These are phyloP conservation scores for Ostrea denselamellosa DNA, from an alignment of 1,140 invertebrate genomes.

Conservation along the genomic window DNA sequence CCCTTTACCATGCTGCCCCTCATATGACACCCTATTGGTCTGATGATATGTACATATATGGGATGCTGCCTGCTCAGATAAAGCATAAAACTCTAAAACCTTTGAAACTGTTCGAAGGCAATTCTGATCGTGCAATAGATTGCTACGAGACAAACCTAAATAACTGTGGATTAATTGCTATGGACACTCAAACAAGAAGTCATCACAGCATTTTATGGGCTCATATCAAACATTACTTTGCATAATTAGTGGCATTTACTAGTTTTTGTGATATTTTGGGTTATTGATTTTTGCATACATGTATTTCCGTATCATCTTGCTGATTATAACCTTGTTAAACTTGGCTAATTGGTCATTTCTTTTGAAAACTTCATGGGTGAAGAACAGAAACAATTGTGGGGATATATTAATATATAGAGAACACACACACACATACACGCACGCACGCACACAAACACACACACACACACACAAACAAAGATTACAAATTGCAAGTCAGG, in stretches of 20 bases:
- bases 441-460: no score
- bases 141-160: slow-evolving; percentile 15
- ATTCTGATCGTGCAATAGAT: slow-evolving; percentile 15
- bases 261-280: not conserved
- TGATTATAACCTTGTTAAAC: no score
- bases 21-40: slow-evolving; percentile 6
- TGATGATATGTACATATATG: slow-evolving; percentile 15
- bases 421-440: no score
- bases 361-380: no score
- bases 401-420: no score
- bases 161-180: slow-evolving; percentile 33
- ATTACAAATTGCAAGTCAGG: no score
- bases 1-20: slow-evolving; percentile 18
- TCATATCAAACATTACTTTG: slow-evolving; percentile 24
- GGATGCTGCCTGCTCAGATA: slow-evolving; percentile 32
- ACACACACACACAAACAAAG: no score
- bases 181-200: slow-evolving; percentile 17
- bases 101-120: not conserved
- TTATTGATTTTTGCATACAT: not conserved
- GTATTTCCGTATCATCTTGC: not conserved
- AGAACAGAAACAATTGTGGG: no score
- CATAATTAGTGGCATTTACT: not conserved
- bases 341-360: no score
- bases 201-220: slow-evolving; percentile 17
- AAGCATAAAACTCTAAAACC: not conserved